Evolutionary conservation across 2,797 vertebrate species (phyloP).

Genomic region (Scolopax rusticola): DNA sequence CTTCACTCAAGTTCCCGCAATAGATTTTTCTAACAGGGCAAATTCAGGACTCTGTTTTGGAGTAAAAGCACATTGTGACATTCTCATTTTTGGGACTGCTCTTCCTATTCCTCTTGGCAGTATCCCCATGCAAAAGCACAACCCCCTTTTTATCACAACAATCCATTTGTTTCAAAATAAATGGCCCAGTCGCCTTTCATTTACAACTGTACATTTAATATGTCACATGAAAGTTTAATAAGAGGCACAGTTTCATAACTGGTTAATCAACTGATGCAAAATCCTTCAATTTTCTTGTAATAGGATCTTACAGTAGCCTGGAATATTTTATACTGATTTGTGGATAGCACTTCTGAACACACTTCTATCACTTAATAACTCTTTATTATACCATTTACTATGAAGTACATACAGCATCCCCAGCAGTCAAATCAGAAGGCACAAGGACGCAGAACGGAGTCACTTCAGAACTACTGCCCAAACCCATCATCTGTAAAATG

Average conservation of each 20-base stretch:
- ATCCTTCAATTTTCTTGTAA: slow-evolving; percentile 6
- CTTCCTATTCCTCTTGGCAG: slow-evolving; percentile 36
- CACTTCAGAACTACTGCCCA: not conserved
- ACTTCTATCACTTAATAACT: not conserved
- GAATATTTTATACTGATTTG: slow-evolving; percentile 35
- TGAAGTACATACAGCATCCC: not conserved
- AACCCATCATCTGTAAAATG: not conserved
- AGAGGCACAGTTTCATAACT: slow-evolving; percentile 31
- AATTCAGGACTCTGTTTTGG: slow-evolving; percentile 41
- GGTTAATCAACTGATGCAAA: slow-evolving; percentile 40
- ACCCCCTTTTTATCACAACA: not conserved
- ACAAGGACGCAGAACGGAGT: not conserved
- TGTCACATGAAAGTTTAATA: not conserved
- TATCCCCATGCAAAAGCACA: not conserved
- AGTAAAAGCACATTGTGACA: not conserved
- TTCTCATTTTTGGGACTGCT: not conserved
- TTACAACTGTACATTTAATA: slow-evolving; percentile 25
- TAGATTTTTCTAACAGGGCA: slow-evolving; percentile 58
- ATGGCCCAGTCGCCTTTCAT: not conserved
- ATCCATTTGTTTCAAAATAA: slow-evolving; percentile 18
- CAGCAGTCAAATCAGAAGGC: not conserved
- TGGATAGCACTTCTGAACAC: not conserved
- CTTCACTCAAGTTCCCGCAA: slow-evolving; percentile 51
- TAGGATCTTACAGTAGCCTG: not conserved
- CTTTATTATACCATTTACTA: not conserved